A percentile compares a stretch with the other conserved stretches of the same genome.
phyloP scores from a whole-genome alignment of 2,888 invertebrate species.

The Andrena praecox region DNA sequence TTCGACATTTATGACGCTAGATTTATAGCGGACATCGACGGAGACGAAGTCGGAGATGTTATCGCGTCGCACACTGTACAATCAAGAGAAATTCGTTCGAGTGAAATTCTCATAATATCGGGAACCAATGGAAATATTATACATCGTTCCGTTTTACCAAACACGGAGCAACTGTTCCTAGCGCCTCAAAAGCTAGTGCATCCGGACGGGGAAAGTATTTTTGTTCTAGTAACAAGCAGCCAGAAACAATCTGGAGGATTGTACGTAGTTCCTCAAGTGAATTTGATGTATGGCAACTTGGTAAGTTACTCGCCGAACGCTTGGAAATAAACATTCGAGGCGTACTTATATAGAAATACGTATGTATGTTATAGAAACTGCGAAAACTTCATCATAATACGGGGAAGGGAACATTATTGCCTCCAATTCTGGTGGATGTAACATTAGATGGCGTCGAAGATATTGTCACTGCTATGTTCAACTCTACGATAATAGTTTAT shows the following conservation, averaged over 20 bases:
- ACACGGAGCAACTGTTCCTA: slow-evolving; percentile 89
- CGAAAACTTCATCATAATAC: slow-evolving; percentile 87
- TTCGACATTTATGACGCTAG: slow-evolving; percentile 90
- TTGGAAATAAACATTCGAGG: neutral
- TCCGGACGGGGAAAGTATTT: slow-evolving; percentile 87
- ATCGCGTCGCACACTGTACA: slow-evolving; percentile 89
- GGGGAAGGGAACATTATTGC: slow-evolving; percentile 89
- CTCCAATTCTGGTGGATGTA: slow-evolving; percentile 89
- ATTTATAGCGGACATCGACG: slow-evolving; percentile 89
- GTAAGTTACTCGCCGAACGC: slow-evolving; percentile 77
- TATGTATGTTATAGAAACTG: slow-evolving; percentile 83
- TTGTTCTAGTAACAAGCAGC: slow-evolving; percentile 91
- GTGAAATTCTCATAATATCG: slow-evolving; percentile 89
- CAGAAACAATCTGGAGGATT: slow-evolving; percentile 90
- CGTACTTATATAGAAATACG: slow-evolving; percentile 9
- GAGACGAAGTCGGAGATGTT: slow-evolving; percentile 90
- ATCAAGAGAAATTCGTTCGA: slow-evolving; percentile 85
- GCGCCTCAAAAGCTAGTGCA: slow-evolving; percentile 89
- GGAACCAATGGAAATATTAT: slow-evolving; percentile 89
- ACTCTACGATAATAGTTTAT: slow-evolving; percentile 90
- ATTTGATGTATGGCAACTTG: slow-evolving; percentile 84
- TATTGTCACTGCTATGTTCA: slow-evolving; percentile 90
- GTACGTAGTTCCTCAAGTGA: slow-evolving; percentile 87
- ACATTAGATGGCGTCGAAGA: slow-evolving; percentile 90
- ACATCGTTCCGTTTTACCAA: slow-evolving; percentile 88